Conservation (phyloP, 2,113 vertebrate species). For the Cephalopholis sonnerati region DNA sequence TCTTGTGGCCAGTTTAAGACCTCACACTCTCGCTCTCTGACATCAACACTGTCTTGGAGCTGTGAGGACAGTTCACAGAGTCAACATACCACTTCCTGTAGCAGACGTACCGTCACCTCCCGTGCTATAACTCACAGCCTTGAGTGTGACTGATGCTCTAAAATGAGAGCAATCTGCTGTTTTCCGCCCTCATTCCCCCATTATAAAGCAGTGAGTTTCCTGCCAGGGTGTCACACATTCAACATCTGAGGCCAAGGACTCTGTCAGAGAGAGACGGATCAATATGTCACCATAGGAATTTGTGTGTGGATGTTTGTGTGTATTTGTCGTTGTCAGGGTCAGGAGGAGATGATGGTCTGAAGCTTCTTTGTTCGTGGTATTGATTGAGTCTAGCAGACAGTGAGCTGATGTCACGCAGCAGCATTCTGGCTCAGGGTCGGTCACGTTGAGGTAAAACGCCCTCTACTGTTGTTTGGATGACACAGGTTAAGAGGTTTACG, state of each 20-base stretch:
- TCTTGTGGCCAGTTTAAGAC: slow-evolving; percentile 63
- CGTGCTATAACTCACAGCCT: slow-evolving; percentile 22
- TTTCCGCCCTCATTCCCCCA: slow-evolving; percentile 12
- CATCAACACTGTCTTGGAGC: not conserved
- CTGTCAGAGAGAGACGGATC: slow-evolving; percentile 53
- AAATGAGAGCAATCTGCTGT: slow-evolving; percentile 27
- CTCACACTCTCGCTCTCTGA: not conserved
- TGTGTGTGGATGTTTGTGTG: slow-evolving; percentile 25
- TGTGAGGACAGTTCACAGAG: slow-evolving; percentile 18
- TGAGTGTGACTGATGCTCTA: slow-evolving; percentile 30
- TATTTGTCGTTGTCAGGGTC: slow-evolving; percentile 49
- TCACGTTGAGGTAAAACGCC: slow-evolving; percentile 25
- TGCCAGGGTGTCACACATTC: slow-evolving; percentile 27
- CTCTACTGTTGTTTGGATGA: slow-evolving; percentile 35
- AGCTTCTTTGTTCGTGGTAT: slow-evolving; percentile 43
- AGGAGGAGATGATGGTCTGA: slow-evolving; percentile 30
- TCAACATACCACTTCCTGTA: slow-evolving; percentile 36
- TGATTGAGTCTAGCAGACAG: slow-evolving; percentile 46
- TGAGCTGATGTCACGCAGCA: slow-evolving; percentile 38
- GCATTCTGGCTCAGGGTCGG: slow-evolving; percentile 15
- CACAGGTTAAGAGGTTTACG: not conserved
- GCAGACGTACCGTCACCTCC: slow-evolving; percentile 15
- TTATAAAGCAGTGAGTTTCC: slow-evolving; percentile 23
- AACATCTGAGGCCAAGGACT: slow-evolving; percentile 53
- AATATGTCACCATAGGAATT: slow-evolving; percentile 48